Percentiles rank a stretch among this genome's conserved stretches.
These are phyloP conservation scores for Caenorhabditis remanei DNA, from an alignment of 1,140 invertebrate species.

Conservation along the genomic window DNA sequence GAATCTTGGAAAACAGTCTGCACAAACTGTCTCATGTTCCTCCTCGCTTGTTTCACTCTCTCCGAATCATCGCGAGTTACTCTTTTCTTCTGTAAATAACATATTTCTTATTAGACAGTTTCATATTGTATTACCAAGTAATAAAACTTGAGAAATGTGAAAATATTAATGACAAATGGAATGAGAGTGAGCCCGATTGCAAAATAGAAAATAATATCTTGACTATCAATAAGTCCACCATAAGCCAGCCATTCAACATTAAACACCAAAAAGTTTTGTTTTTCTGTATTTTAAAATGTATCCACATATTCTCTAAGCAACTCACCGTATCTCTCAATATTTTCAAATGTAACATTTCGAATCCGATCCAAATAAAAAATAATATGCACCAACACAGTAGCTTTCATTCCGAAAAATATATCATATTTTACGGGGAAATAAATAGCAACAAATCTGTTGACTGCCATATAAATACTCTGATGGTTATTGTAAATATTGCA, in stretches of 20 bases:
- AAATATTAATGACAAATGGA: neutral
- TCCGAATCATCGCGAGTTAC: neutral
- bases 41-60: neutral
- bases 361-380: neutral
- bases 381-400: neutral
- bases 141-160: neutral
- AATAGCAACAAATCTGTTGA: neutral
- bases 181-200: neutral
- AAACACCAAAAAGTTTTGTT: neutral
- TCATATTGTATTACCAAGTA: neutral
- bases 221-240: neutral
- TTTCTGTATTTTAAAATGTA: too few species aligned
- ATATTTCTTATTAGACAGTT: neutral
- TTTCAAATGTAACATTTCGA: neutral
- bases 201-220: neutral
- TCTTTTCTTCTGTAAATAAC: neutral
- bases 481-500: neutral
- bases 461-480: neutral
- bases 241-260: neutral
- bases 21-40: neutral
- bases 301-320: neutral
- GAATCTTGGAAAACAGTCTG: conserved; percentile 17
- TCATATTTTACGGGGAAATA: neutral
- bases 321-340: neutral
- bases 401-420: neutral